Evolutionary conservation across 2,113 vertebrate genomes (phyloP).

Genomic region (Delphinus delphis): DNA sequence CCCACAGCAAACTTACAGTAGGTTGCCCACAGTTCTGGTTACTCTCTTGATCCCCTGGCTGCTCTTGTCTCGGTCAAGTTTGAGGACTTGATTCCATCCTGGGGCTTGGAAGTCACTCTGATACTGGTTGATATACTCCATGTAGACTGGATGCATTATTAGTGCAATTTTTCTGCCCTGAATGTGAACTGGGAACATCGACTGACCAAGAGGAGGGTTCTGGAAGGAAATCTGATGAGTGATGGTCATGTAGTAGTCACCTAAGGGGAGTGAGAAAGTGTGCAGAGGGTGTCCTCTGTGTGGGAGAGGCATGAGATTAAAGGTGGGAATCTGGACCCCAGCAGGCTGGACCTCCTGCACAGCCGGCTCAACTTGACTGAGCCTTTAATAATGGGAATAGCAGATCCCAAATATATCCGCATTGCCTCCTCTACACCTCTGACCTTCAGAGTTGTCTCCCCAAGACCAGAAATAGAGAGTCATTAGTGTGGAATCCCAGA

Average conservation of each 20-base stretch:
- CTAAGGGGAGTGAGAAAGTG: constrained; percentile 49
- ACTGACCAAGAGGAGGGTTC: constrained; percentile 60
- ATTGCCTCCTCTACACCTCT: not conserved
- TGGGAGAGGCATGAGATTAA: not conserved
- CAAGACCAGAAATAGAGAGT: not conserved
- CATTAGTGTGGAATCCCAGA: not conserved
- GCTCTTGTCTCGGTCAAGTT: constrained; percentile 61
- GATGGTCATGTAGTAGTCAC: constrained; percentile 60
- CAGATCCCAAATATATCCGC: not conserved
- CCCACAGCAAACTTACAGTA: not conserved
- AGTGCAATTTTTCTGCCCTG: not conserved
- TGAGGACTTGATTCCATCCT: not conserved
- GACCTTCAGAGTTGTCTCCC: not conserved
- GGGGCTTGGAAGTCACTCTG: constrained; percentile 81
- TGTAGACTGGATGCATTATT: not conserved
- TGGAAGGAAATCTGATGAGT: constrained; percentile 75
- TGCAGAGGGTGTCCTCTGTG: not conserved
- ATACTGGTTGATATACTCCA: constrained; percentile 78
- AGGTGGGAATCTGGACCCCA: not conserved
- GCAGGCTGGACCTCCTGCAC: not conserved
- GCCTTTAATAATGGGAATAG: too few species aligned
- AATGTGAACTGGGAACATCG: not conserved
- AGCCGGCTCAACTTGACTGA: not conserved
- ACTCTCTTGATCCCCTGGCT: constrained; percentile 75
- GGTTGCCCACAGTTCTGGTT: not conserved